These are phyloP conservation scores for Leptinotarsa undecemlineata DNA, from an alignment of 1,140 invertebrate genomes.

Conservation along the genomic window DNA sequence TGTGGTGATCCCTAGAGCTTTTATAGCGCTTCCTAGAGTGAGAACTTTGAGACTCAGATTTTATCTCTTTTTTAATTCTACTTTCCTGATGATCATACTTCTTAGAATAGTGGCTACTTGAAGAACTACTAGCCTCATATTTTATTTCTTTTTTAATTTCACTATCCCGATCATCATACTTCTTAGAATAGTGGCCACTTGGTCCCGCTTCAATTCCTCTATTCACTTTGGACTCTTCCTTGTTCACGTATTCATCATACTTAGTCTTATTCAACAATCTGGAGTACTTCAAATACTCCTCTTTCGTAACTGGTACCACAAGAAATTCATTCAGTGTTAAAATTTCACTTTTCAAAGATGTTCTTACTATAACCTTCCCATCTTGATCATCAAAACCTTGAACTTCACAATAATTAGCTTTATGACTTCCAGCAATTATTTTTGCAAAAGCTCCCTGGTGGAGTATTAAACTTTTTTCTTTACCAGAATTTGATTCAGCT, in stretches of 20 bases:
- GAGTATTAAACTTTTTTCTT: slow-evolving; percentile 56
- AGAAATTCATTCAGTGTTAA: slow-evolving; percentile 78
- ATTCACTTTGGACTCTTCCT: background rate
- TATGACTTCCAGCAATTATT: slow-evolving; percentile 72
- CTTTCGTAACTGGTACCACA: slow-evolving; percentile 73
- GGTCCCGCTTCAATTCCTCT: background rate
- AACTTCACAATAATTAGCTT: slow-evolving; percentile 80
- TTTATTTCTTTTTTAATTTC: background rate
- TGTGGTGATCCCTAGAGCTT: too few species aligned
- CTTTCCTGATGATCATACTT: background rate
- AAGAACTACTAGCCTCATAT: background rate
- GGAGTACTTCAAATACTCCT: slow-evolving; percentile 78
- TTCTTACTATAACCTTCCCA: slow-evolving; percentile 77
- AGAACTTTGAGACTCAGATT: background rate
- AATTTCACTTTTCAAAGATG: slow-evolving; percentile 70
- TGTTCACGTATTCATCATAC: background rate
- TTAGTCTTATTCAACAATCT: slow-evolving; percentile 75
- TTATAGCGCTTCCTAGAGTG: too few species aligned
- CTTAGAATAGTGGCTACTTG: too few species aligned
- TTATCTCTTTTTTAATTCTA: background rate
- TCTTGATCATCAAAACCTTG: slow-evolving; percentile 85
- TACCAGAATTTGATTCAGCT: slow-evolving; percentile 53
- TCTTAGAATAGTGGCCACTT: background rate
- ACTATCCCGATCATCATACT: background rate
- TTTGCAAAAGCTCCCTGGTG: slow-evolving; percentile 71